Evolutionary conservation across 1,140 invertebrate species (phyloP), one percentile per base, ranked within the genome.

Genomic region (Cyclargus thomasi): DNA sequence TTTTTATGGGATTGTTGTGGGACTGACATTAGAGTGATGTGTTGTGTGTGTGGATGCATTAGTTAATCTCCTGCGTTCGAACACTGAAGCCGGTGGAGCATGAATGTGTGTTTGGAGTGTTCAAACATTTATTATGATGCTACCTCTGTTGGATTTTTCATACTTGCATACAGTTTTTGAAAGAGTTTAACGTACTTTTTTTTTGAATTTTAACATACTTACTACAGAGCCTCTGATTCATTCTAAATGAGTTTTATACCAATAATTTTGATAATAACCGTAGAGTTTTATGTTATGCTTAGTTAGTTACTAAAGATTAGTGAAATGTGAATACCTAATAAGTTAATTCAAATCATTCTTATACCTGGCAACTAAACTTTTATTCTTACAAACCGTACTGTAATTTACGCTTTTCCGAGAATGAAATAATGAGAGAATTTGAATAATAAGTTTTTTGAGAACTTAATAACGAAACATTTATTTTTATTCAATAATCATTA

Each of bases 81-180:
- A 55, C 7, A 55, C 17, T 20, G 4, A 55, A 18, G 55, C 55
- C 20, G 53, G 53, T 17, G 53, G 6, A 55, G 16, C 53, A 55
- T 55, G 14, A 53, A 18, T 59, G 55, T 59, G 55, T 59, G 5
- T 47, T 47, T 47, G 14, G 36, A 39, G 39, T 47, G 39, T 16
- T 47, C 39, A 47, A 47, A 47, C 39, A 47, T 47, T 47, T 16
- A 55, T 18, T 55, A 59, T 59, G 55, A 59, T 59, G 55, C 55
- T 59, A 59, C 21, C 17, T 20, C 7, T 47, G 10, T 47, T 47
- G 39, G 14, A 16, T 47, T 14, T 47, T 47, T 14, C 7, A 47
- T 29, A 47, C 36, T 64, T 64, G 36, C 39, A 53, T 64, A 64
- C 21, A 23, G 63, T 47, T 53, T 64, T 64, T 53, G 22, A 39